Conservation (phyloP, 2,113 vertebrate species). For the Odontesthes bonariensis region DNA sequence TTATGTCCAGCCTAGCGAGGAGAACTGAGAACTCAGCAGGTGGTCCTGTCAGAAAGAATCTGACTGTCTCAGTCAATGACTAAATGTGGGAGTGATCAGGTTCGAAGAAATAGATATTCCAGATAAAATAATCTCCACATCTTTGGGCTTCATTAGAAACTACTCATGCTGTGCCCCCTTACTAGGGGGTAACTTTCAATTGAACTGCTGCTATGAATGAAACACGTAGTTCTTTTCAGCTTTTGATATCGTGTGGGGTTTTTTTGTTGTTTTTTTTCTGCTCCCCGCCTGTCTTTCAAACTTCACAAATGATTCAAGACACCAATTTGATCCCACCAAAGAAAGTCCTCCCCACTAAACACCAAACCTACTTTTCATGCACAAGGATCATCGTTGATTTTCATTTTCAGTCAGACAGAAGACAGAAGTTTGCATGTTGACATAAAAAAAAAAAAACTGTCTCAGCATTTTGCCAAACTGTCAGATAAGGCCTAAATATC, state of each 20-base stretch:
- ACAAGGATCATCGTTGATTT: too few relatives aligned
- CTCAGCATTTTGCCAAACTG: too few relatives aligned
- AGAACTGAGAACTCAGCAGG: constrained; percentile 3
- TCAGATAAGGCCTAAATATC: too few relatives aligned
- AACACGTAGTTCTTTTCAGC: neutral
- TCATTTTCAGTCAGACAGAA: too few relatives aligned
- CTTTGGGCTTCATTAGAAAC: neutral
- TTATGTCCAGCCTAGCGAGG: constrained; percentile 26
- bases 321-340: too few relatives aligned
- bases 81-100: neutral
- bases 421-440: too few relatives aligned
- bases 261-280: neutral
- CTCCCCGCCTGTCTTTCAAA: neutral
- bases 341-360: too few relatives aligned
- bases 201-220: neutral
- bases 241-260: neutral
- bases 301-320: neutral
- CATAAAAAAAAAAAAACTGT: too few relatives aligned
- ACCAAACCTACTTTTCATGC: too few relatives aligned
- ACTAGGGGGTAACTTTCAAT: constrained; percentile 4
- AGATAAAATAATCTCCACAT: constrained; percentile 8
- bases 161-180: constrained; percentile 16
- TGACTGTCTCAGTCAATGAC: constrained; percentile 32
- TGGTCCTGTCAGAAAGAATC: constrained; percentile 36
- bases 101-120: constrained; percentile 25